Base-by-base conservation (phyloP, 92 coral and sea anemone genomes). In the Montipora capitata region DNA sequence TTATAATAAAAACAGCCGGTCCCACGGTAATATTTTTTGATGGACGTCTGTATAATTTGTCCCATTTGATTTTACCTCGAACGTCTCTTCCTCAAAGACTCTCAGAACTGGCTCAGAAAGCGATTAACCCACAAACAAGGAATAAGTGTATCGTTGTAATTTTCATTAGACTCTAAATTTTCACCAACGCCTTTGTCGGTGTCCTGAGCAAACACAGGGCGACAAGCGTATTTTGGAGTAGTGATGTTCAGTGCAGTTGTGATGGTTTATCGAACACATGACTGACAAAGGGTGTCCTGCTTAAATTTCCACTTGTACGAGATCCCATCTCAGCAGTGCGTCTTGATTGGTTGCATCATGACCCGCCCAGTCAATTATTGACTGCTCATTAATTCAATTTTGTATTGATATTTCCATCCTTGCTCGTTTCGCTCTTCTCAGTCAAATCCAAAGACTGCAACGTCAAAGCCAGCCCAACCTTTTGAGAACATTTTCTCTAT, bases 371-470 rank as follows among this genome's bases (percentile, higher is more conserved):
- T 27, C 35, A 27, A 27, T 27, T 27, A 2, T 27, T 27, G 35
- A 27, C 35, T 27, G 40, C 43, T 17, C 38, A 4, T 74, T 15
- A 20, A 35, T 11, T 67, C 35, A 27, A 27, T 27, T 10, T n/a
- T 2, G 14, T 9, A 58, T 45, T 18, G 62, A 51, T 54, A 2
- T 35, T 27, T 14, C 66, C 67, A 15, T 7, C 5, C 20, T 78
- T 17, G 43, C 58, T 62, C 5, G 83, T 20, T 16, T 78, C 61
- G 4, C 15, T 61, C 72, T 63, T 72, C 58, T 78, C 13, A 0
- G 63, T 78, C 72, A 59, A 78, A 8, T 63, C 54, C 13, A 78
- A 45, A 44, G 72, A 63, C 20, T 72, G 83, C 7, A 78, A 43
- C 42, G 35, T 27, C 35, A 27, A 27, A 27, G 35, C 35, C 35